Evolutionary conservation across 2,888 invertebrate genomes (phyloP).

Genomic region (Paralinhomoeus sp.): DNA sequence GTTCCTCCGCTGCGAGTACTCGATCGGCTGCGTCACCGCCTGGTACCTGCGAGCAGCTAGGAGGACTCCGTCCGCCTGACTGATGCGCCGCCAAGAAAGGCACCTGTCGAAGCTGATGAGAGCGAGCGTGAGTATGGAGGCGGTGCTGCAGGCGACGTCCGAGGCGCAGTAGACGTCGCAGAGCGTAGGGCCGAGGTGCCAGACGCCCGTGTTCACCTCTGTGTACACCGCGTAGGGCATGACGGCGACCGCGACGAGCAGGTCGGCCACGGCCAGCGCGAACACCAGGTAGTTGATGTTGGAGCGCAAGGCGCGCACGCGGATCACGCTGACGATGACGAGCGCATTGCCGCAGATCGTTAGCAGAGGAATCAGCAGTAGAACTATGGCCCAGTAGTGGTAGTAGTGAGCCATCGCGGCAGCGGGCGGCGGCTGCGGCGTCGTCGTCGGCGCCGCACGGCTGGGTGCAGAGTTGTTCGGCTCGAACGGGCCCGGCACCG

Average conservation of each 20-base stretch:
- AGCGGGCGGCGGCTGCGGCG: too few species aligned
- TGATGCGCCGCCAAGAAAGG: too few species aligned
- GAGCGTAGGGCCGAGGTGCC: slow-evolving; percentile 29
- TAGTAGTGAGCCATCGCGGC: too few species aligned
- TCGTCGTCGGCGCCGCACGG: too few species aligned
- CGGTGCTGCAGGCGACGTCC: slow-evolving; percentile 33
- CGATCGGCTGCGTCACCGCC: slow-evolving; percentile 93
- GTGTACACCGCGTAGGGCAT: slow-evolving; percentile 96
- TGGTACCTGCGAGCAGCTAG: slow-evolving; percentile 49
- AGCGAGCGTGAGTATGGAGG: slow-evolving; percentile 33
- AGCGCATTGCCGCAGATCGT: slow-evolving; percentile 88
- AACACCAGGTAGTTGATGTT: slow-evolving; percentile 99
- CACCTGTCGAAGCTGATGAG: slow-evolving; percentile 34
- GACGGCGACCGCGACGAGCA: slow-evolving; percentile 77
- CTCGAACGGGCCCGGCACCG: too few species aligned
- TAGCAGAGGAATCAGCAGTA: slow-evolving; percentile 70
- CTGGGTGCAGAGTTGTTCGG: too few species aligned
- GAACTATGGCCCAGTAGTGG: slow-evolving; percentile 27
- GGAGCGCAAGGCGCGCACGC: slow-evolving; percentile 67
- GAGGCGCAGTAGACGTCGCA: slow-evolving; percentile 34
- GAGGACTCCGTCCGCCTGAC: too few species aligned
- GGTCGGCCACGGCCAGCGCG: slow-evolving; percentile 79
- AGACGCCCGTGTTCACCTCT: slow-evolving; percentile 29
- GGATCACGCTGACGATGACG: slow-evolving; percentile 74
- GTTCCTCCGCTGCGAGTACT: slow-evolving; percentile 95